Conservation (phyloP, 1,140 invertebrate species). For the Cylas formicarius region DNA sequence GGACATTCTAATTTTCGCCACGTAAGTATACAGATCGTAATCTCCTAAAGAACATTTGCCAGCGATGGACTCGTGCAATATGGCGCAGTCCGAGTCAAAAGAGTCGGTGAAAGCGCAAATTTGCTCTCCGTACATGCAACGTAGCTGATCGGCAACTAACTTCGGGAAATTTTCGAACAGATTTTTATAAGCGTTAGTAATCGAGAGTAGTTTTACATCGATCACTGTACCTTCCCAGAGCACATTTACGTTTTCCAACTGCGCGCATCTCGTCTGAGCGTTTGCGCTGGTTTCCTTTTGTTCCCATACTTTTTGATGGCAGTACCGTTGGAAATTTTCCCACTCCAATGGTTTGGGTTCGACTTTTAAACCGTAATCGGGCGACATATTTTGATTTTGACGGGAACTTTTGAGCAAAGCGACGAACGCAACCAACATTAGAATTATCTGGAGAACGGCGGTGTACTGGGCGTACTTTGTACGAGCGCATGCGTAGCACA, state of each 20-base stretch:
- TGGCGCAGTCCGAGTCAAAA: conserved; percentile 48
- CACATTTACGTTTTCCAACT: conserved; percentile 56
- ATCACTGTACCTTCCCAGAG: conserved; percentile 67
- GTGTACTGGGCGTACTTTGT: conserved; percentile 47
- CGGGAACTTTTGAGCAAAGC: conserved; percentile 20
- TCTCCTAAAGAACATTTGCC: conserved; percentile 60
- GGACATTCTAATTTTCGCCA: conserved; percentile 61
- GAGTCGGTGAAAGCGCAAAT: conserved; percentile 48
- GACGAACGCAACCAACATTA: conserved; percentile 36
- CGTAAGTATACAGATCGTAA: conserved; percentile 55
- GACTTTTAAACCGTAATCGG: conserved; percentile 11
- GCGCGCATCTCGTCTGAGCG: conserved; percentile 60
- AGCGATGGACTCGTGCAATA: conserved; percentile 38
- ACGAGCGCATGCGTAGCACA: conserved; percentile 58
- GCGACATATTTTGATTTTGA: conserved; percentile 9
- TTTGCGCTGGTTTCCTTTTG: conserved; percentile 54
- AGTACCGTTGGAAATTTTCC: conserved; percentile 66
- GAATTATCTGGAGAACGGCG: conserved; percentile 51
- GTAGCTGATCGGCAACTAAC: conserved; percentile 50
- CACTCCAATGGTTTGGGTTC: conserved; percentile 40
- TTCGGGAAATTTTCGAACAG: conserved; percentile 53
- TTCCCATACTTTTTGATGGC: conserved; percentile 60
- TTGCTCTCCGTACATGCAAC: conserved; percentile 62
- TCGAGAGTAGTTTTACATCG: conserved; percentile 54
- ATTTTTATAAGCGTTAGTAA: conserved; percentile 54